phyloP scores from a whole-genome alignment of 2,797 vertebrate genomes.

The Esox masquinongy region DNA sequence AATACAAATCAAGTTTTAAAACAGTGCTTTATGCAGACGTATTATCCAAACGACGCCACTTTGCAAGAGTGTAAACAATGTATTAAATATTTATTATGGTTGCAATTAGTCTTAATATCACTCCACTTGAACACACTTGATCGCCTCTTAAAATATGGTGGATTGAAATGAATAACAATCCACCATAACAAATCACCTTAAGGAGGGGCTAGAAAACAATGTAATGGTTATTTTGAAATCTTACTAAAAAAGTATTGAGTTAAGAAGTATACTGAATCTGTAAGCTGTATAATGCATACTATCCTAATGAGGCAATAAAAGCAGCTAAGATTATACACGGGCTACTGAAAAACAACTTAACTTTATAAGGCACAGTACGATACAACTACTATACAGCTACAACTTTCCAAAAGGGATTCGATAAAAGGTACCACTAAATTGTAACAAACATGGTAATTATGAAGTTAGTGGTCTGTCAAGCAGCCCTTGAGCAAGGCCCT shows the following conservation, averaged over 20 bases:
- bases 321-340: no score
- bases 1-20: neutral
- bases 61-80: neutral
- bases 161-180: slow-evolving; percentile 39
- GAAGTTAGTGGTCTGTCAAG: no score
- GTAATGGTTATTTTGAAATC: slow-evolving; percentile 24
- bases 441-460: no score
- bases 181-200: slow-evolving; percentile 42
- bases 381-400: no score
- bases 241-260: slow-evolving; percentile 33
- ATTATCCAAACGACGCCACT: neutral
- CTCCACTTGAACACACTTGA: slow-evolving; percentile 55
- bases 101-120: slow-evolving; percentile 51
- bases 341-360: no score
- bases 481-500: no score
- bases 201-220: slow-evolving; percentile 22
- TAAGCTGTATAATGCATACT: no score
- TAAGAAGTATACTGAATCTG: no score
- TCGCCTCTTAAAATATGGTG: slow-evolving; percentile 48
- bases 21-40: slow-evolving; percentile 21
- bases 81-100: slow-evolving; percentile 20
- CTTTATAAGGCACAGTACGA: no score
- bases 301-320: no score
- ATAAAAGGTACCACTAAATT: no score
- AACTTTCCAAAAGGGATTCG: no score